Evolutionary conservation across 1,140 invertebrate species (phyloP).

Genomic region (Anastatus disparis): DNA sequence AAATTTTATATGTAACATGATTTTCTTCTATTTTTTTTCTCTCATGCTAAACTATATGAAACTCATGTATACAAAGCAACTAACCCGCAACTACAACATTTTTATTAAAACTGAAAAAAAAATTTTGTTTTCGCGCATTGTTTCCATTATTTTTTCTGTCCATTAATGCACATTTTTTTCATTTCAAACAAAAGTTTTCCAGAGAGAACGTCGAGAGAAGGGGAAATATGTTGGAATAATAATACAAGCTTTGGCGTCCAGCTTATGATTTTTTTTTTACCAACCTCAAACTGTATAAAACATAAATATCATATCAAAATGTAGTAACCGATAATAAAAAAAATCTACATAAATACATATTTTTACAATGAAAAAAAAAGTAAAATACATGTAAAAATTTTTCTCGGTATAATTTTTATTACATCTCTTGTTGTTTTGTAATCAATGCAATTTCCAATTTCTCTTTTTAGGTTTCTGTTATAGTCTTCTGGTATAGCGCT

Average conservation of each 20-base stretch:
- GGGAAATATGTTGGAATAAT: constrained; percentile 12
- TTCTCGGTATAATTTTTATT: neutral
- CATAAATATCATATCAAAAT: neutral
- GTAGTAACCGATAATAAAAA: constrained; percentile 7
- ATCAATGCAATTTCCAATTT: constrained; percentile 12
- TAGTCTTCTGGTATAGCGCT: too few relatives aligned
- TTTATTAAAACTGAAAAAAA: neutral
- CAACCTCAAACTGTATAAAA: constrained; percentile 11
- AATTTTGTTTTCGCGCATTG: neutral
- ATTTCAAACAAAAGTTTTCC: neutral
- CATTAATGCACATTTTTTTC: constrained; percentile 3
- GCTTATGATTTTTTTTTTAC: constrained; percentile 8
- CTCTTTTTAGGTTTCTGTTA: too few relatives aligned
- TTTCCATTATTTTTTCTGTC: constrained; percentile 6
- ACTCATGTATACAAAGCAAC: too few relatives aligned
- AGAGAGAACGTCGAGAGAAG: neutral
- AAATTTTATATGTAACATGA: too few relatives aligned
- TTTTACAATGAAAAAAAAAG: neutral
- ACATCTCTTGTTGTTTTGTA: neutral
- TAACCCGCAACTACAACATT: too few relatives aligned
- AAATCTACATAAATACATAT: too few relatives aligned
- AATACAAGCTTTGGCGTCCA: neutral
- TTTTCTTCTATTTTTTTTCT: too few relatives aligned
- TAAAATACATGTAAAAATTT: neutral
- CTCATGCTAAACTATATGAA: too few relatives aligned